Evolutionary conservation across 2,888 invertebrate genomes (phyloP).

Genomic region (Subacronicta megacephala): DNA sequence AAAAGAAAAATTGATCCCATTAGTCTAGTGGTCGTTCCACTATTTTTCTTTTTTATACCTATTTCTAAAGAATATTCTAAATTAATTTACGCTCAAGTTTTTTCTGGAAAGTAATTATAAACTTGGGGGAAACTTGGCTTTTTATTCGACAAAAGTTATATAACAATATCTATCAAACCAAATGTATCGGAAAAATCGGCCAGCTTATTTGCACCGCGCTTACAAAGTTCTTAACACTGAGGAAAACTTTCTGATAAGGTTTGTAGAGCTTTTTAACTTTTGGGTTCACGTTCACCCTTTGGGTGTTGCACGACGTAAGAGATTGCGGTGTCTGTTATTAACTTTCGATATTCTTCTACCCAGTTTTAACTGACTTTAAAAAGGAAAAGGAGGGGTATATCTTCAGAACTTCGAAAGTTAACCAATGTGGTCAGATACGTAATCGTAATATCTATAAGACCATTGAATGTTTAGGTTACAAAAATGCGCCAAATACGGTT

Average conservation of each 20-base stretch:
- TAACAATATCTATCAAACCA: conserved; percentile 39
- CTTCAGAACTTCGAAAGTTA: too few relatives aligned
- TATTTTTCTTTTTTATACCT: too few relatives aligned
- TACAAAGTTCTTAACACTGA: conserved; percentile 26
- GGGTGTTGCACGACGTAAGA: conserved; percentile 1
- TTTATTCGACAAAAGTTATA: conserved; percentile 22
- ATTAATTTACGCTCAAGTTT: background rate
- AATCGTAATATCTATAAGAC: too few relatives aligned
- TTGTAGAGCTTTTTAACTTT: conserved; percentile 26
- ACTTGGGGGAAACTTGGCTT: conserved; percentile 11
- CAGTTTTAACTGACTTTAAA: background rate
- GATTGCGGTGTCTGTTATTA: conserved; percentile 17
- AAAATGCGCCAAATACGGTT: too few relatives aligned
- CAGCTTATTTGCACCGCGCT: conserved; percentile 27
- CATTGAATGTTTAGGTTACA: too few relatives aligned
- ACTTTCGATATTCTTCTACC: conserved; percentile 1
- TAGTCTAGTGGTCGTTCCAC: too few relatives aligned
- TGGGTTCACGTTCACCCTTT: conserved; percentile 24
- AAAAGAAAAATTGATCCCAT: too few relatives aligned
- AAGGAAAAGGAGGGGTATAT: too few relatives aligned
- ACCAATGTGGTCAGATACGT: too few relatives aligned
- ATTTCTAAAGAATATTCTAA: too few relatives aligned
- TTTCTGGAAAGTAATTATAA: conserved; percentile 20
- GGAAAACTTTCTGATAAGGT: conserved; percentile 41
- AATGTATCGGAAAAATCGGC: conserved; percentile 39